Evolutionary conservation across 2,113 vertebrate genomes (phyloP), one percentile per base, ranked within the genome.

Genomic region (Guaruba guarouba): DNA sequence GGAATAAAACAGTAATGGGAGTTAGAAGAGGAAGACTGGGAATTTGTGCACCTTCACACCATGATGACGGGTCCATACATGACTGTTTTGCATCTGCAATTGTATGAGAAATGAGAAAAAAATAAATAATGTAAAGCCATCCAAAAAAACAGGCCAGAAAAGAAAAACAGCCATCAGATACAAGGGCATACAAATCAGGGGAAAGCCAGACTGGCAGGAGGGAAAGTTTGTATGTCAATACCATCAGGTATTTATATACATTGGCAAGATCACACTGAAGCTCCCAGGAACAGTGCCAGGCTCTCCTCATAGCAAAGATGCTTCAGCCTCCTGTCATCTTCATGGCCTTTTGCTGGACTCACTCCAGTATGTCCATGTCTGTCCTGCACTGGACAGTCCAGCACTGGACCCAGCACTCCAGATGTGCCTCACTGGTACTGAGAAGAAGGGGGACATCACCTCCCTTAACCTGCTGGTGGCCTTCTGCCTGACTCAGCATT

Each of bases 221-320:
- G 46, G 82, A 91, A 93, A 94, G 70, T 93, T 96, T 92, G 79
- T 67, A 4, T 79, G 29, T 86, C 76, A 82, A 41, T 39, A 85
- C 15, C 18, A 33, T 82, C 22, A 16, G 41, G 22, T 63, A 48
- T 61, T 88, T 48, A 33, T 14, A 57, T 4, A 25, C 22, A 63
- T 33, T 62, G 59, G 55, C 15, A 27, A 62, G 13, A n/a, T 68
- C 24, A 10, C 9, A 11, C 41, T 41, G 41, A 77, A 31, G 14
- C 15, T 74, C 43, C 23, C 55, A 44, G 19, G 3, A 75, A 39
- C n/a, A 59, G 16, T 18, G 13, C 13, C 49, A 80, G 55, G 9
- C 19, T 33, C 10, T 76, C 19, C 19, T 75, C n/a, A 37, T 33
- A 13, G 2, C 14, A 59, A 59, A 52, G n/a, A 17, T 37, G 27